Conservation (phyloP, 2,888 invertebrate species). For the Eupithecia subumbrata region DNA sequence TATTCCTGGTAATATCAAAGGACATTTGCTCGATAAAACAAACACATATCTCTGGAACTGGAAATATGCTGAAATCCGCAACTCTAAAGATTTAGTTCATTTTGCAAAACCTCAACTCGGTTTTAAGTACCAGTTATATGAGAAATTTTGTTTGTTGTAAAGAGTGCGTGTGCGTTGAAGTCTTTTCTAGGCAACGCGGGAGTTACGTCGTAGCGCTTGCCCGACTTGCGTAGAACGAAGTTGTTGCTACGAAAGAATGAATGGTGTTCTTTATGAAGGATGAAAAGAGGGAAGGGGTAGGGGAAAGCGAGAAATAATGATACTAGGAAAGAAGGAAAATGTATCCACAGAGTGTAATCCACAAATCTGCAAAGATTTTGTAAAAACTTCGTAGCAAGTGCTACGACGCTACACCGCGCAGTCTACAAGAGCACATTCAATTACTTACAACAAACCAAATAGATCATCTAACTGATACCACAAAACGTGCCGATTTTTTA, state of each 20-base stretch:
- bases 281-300: too few relatives aligned
- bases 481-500: too few relatives aligned
- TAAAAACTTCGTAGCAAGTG: neutral
- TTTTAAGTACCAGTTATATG: neutral
- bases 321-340: neutral
- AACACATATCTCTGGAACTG: too few relatives aligned
- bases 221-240: neutral
- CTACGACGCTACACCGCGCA: neutral
- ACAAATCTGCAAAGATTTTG: neutral
- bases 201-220: neutral
- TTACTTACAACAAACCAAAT: too few relatives aligned
- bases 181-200: neutral
- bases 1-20: neutral
- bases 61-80: too few relatives aligned
- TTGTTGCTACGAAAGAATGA: too few relatives aligned
- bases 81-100: too few relatives aligned
- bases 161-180: neutral
- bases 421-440: too few relatives aligned
- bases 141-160: neutral
- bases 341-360: neutral
- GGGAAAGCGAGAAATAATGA: neutral
- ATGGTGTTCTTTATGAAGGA: too few relatives aligned
- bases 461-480: too few relatives aligned
- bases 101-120: neutral
- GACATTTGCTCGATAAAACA: too few relatives aligned